Evolutionary conservation across 2,888 invertebrate genomes (phyloP).

Genomic region (Chironomus riparius): DNA sequence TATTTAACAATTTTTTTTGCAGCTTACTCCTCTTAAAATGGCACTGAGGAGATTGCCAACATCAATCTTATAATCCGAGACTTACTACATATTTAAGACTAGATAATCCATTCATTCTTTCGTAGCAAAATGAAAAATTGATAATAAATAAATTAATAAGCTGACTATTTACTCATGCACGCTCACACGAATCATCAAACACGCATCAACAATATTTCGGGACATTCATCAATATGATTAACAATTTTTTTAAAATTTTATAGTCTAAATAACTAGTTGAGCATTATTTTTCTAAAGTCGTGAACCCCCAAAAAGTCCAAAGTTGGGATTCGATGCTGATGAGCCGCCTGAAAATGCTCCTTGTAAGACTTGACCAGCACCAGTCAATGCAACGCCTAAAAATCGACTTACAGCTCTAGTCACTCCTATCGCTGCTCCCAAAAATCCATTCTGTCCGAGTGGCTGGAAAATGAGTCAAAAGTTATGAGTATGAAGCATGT

Average conservation of each 20-base stretch:
- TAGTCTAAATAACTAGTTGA: background rate
- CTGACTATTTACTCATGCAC: background rate
- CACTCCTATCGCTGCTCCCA: constrained; percentile 66
- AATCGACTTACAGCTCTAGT: constrained; percentile 69
- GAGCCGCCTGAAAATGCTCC: background rate
- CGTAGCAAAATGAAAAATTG: background rate
- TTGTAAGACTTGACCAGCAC: constrained; percentile 17
- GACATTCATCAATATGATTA: too few species aligned
- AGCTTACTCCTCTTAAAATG: background rate
- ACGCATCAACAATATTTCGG: background rate
- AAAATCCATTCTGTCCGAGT: constrained; percentile 44
- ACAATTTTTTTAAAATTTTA: background rate
- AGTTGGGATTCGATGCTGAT: background rate
- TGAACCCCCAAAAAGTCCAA: background rate
- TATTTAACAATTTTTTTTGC: background rate
- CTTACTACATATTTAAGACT: background rate
- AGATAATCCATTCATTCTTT: background rate
- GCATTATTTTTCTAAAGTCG: background rate
- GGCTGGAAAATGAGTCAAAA: constrained; percentile 32
- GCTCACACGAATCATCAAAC: background rate
- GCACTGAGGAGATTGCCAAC: background rate
- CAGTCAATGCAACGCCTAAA: constrained; percentile 68
- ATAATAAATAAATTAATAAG: background rate
- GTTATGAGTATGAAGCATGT: background rate
- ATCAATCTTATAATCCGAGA: background rate